Conservation (phyloP, 2,888 invertebrate genomes). For the Spisula solida region DNA sequence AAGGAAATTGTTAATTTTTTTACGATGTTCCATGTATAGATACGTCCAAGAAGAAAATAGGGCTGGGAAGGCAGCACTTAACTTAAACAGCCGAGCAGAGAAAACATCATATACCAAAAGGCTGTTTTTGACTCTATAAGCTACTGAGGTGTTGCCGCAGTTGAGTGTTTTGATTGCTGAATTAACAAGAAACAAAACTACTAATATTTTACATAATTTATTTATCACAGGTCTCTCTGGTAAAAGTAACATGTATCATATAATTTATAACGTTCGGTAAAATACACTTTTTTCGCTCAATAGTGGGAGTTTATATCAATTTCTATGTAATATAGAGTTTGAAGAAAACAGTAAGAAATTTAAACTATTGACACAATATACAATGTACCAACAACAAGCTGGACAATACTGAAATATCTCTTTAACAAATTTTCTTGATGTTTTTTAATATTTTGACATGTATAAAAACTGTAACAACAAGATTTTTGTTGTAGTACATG, state of each 20-base stretch:
- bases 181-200: background rate
- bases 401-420: background rate
- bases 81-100: no score
- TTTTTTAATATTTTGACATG: background rate
- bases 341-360: background rate
- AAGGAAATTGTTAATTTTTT: no score
- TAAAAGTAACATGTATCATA: background rate
- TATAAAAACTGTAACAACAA: no score
- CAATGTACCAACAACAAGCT: background rate
- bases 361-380: background rate
- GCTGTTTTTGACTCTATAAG: no score
- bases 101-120: no score
- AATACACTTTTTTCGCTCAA: background rate
- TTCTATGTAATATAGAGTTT: background rate
- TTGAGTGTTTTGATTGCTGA: no score
- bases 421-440: background rate
- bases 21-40: no score
- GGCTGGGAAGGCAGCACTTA: no score
- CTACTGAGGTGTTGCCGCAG: no score
- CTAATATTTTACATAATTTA: slow-evolving; percentile 7
- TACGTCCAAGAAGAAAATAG: no score
- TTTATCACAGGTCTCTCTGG: slow-evolving; percentile 2
- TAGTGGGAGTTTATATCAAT: background rate
- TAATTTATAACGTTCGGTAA: background rate
- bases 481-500: no score